Evolutionary conservation across 1,140 invertebrate genomes (phyloP), one percentile per base, ranked within the genome.

Genomic region (Drosophila setifemur): DNA sequence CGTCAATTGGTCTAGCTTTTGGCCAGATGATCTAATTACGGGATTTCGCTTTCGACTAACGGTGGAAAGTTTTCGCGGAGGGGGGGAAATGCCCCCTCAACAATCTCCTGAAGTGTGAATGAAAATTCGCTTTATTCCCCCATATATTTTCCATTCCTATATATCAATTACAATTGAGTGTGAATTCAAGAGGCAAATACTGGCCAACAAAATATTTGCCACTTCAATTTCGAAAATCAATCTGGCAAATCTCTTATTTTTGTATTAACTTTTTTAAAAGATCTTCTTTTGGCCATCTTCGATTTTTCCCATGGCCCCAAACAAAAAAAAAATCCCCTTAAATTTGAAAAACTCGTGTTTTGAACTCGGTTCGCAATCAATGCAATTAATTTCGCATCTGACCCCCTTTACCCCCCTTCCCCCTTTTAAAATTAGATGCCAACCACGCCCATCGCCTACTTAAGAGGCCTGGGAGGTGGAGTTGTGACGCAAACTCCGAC

Each of bases 361-460:
- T 61, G 53, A 61, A 58, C 57, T 28, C 53, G 18, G 26, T 11
- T 28, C n/a, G 19, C 57, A 58, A 44, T 44, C 52, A 57, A 45
- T 69, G 66, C 64, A 69, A 69, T 69, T 69, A 69, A 69, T 69
- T 69, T 69, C 66, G 43, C 43, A 69, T 69, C n/a, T 69, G 33
- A 42, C 64, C 54, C 66, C 42, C n/a, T n/a, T n/a, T n/a, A n/a
- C n/a, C 50, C 66, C 45, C 18, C 23, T 12, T 11, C 3, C n/a
- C n/a, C n/a, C n/a, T 29, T 29, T 29, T 29, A n/a, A n/a, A n/a
- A 3, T n/a, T n/a, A 29, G 4, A 9, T 29, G 8, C 11, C 25
- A n/a, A n/a, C 26, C 23, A 2, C 31, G 21, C n/a, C 19, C 29
- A 11, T 9, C 11, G 3, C 1, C 11, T 5, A 14, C 11, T 7